Conservation (phyloP, 2,888 invertebrate species). For the Kuschelorhynchus macadamiae region DNA sequence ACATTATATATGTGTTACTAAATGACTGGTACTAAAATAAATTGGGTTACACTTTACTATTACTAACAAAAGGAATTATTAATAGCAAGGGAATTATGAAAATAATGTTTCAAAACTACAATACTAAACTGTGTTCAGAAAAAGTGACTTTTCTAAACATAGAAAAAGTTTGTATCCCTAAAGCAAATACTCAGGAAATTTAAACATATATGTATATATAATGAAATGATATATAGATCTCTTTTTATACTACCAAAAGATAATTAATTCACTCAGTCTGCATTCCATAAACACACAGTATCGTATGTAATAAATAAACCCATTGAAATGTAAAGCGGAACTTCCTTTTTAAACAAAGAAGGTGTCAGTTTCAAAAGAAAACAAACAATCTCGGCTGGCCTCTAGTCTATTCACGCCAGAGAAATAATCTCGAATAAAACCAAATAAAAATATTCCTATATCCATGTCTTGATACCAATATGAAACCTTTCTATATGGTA, state of each 20-base stretch:
- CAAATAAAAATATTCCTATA: constrained; percentile 42
- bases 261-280: not conserved
- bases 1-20: too few species aligned
- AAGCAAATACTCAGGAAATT: too few species aligned
- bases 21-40: too few species aligned
- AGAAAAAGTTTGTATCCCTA: too few species aligned
- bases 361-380: constrained; percentile 46
- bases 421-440: constrained; percentile 36
- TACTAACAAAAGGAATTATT: too few species aligned
- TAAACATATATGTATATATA: too few species aligned
- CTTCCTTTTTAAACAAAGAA: constrained; percentile 48
- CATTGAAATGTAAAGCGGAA: constrained; percentile 48
- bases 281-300: constrained; percentile 27
- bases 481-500: constrained; percentile 51
- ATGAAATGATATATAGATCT: too few species aligned
- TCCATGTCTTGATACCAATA: constrained; percentile 43
- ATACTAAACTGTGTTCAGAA: too few species aligned
- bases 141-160: too few species aligned
- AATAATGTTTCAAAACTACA: too few species aligned
- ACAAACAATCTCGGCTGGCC: constrained; percentile 42
- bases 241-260: not conserved
- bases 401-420: constrained; percentile 33
- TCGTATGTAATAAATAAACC: constrained; percentile 10
- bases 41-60: too few species aligned
- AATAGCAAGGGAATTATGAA: too few species aligned